phyloP scores from a whole-genome alignment of 1,140 invertebrate genomes.

The Hycleus cichorii region DNA sequence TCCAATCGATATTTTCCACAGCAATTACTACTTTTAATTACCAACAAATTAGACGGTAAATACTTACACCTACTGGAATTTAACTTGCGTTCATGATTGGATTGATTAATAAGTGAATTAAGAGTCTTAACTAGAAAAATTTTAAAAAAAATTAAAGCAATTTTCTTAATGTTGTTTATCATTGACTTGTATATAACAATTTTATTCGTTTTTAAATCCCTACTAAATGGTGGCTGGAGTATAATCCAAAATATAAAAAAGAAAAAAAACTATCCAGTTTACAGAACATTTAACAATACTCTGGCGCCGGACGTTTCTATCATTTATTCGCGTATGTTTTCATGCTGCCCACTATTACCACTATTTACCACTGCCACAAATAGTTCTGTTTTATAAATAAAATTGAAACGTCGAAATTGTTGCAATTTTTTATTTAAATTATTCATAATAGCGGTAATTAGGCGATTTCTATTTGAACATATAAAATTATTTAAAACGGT shows the following conservation, averaged over 20 bases:
- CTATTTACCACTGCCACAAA: background rate
- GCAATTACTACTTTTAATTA: constrained; percentile 14
- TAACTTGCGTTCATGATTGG: no score
- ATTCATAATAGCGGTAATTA: no score
- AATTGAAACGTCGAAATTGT: no score
- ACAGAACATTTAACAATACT: constrained; percentile 14
- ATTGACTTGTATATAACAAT: background rate
- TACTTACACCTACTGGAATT: constrained; percentile 1
- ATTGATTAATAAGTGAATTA: no score
- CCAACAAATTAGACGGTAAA: constrained; percentile 8
- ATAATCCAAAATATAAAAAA: background rate
- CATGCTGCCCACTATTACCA: background rate
- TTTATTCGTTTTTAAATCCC: constrained; percentile 8
- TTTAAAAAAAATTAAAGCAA: no score
- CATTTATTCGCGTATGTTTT: constrained; percentile 11
- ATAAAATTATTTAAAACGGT: no score
- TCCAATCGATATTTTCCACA: constrained; percentile 10
- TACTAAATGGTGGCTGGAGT: constrained; percentile 5
- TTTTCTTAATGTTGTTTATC: no score
- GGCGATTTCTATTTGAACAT: no score
- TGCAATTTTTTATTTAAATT: no score
- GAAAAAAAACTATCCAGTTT: constrained; percentile 11
- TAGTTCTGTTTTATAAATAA: constrained; percentile 9
- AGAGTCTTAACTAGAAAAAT: no score
- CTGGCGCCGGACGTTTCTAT: constrained; percentile 13